These are phyloP conservation scores for Lycocorax pyrrhopterus DNA, from an alignment of 2,113 vertebrate species.

Conservation along the genomic window DNA sequence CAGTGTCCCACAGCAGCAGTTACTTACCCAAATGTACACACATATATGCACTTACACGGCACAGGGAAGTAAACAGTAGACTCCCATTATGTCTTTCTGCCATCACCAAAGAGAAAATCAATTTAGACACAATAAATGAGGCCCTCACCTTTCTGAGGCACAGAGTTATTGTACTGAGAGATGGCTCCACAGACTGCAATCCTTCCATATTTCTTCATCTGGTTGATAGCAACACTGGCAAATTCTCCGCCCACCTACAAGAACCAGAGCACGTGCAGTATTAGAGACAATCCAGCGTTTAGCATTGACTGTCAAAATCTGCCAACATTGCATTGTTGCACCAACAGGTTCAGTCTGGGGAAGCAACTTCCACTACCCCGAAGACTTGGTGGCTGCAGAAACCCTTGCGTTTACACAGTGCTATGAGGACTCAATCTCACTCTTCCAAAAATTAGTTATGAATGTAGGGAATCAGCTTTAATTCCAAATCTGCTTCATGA, in stretches of 20 bases:
- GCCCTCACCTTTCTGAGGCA: slow-evolving; percentile 75
- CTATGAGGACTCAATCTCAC: background rate
- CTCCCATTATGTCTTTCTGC: background rate
- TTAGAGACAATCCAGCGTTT: background rate
- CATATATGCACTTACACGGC: background rate
- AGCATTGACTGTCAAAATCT: background rate
- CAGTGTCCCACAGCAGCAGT: background rate
- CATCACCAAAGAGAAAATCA: background rate
- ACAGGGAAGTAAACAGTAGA: background rate
- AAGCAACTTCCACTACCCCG: background rate
- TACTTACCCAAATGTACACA: background rate
- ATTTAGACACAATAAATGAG: background rate
- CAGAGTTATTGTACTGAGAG: slow-evolving; percentile 77
- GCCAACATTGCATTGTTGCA: background rate
- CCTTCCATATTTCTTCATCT: slow-evolving; percentile 86
- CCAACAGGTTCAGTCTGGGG: background rate
- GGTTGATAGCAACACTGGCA: slow-evolving; percentile 71
- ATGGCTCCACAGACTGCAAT: slow-evolving; percentile 87
- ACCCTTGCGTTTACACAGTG: background rate
- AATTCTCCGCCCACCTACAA: slow-evolving; percentile 86
- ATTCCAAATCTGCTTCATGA: background rate
- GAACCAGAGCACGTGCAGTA: background rate
- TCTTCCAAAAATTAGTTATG: background rate
- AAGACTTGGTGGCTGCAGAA: background rate
- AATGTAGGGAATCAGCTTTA: background rate